These are phyloP conservation scores for Philonicus albiceps DNA, from an alignment of 2,888 invertebrate species.

Conservation along the genomic window DNA sequence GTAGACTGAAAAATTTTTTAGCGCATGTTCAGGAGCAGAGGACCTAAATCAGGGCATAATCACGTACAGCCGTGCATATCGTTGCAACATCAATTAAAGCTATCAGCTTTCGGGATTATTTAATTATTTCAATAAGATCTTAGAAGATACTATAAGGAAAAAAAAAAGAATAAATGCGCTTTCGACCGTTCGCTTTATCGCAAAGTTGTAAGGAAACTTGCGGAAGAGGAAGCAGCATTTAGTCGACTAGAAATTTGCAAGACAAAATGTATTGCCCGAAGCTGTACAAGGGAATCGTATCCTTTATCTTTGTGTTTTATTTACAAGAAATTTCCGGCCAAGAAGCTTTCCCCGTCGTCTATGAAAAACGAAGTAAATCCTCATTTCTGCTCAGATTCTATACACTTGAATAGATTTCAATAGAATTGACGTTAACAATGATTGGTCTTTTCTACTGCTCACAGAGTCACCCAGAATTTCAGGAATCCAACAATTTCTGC, in stretches of 20 bases:
- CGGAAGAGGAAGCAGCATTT: neutral
- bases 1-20: neutral
- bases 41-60: neutral
- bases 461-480: neutral
- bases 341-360: neutral
- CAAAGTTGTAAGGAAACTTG: neutral
- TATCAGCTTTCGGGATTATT: neutral
- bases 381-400: neutral
- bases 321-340: neutral
- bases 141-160: neutral
- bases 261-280: neutral
- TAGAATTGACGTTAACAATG: neutral
- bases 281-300: neutral
- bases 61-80: neutral
- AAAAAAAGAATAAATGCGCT: neutral
- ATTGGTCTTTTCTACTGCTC: neutral
- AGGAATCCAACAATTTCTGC: neutral
- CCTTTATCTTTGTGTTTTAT: neutral
- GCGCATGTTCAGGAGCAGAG: neutral
- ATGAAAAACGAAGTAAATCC: neutral
- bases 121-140: neutral
- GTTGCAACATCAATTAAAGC: neutral
- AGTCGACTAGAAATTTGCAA: neutral
- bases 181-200: neutral
- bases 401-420: neutral